Evolutionary conservation across 2,797 vertebrate species (phyloP), one percentile per base, ranked within the genome.

Genomic region (Megaceryle alcyon): DNA sequence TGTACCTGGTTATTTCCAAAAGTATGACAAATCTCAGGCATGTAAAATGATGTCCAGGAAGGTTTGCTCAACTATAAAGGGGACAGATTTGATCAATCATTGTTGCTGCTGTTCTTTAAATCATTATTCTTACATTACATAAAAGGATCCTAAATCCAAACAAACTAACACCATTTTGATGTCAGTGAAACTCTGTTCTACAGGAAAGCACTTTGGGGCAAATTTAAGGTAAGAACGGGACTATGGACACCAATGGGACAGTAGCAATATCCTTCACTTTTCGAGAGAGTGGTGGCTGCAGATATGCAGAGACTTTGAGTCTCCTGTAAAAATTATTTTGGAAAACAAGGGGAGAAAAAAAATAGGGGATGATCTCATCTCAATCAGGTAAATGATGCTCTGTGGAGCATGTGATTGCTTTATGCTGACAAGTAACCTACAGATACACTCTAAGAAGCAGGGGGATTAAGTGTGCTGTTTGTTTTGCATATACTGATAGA

Each of bases 401-500:
- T 63, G n/a, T 16, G 13, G 80, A 83, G 66, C 46, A 63, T 14
- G 63, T n/a, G 54, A 63, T 46, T 41, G 25, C 61, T 83, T 65
- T 90, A 46, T 53, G 33, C 68, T 94, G 69, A 73, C 82, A 63
- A 63, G 35, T 43, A 84, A 80, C 61, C 46, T 46, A 29, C 22
- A 73, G 76, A 69, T 35, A 35, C 23, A 31, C 33, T 54, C 64
- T 68, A 61, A 90, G 81, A 88, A 76, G 70, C 66, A 79, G 31
- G 15, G 6, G 82, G 51, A 94, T 92, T 94, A 95, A 91, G 63
- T 0, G 0, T 70, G 66, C 39, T 94, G 86, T 64, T 90, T 94
- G 77, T 41, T 97, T 88, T 94, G 66, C 69, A 77, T 57, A 94
- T 90, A 83, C 77, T 88, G 72, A 90, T 53, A 86, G 90, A 90